These are phyloP conservation scores for Crotalus tigris DNA, from an alignment of 2,113 vertebrate species.

Conservation along the genomic window DNA sequence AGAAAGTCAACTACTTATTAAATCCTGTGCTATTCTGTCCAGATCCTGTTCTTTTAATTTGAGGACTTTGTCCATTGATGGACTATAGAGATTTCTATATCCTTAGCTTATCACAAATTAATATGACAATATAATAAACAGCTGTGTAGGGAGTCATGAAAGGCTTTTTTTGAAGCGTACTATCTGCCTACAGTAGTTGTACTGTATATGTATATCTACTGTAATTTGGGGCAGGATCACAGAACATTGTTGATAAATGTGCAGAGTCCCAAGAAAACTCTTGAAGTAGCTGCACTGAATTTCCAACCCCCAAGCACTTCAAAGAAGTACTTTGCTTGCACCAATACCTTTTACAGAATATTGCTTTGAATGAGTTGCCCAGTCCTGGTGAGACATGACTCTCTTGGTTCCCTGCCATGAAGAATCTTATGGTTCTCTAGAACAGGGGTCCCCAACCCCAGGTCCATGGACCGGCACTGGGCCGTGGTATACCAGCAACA, in stretches of 20 bases:
- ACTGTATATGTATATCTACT: not conserved
- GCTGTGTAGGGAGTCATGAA: not conserved
- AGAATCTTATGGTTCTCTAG: not conserved
- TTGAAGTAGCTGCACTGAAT: not conserved
- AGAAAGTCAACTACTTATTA: not conserved
- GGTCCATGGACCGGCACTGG: too few relatives aligned
- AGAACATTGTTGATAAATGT: not conserved
- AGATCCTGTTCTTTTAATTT: not conserved
- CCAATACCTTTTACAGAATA: not conserved
- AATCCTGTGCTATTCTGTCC: not conserved
- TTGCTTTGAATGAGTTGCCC: not conserved
- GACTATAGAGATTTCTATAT: not conserved
- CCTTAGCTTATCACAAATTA: not conserved
- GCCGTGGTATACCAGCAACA: too few relatives aligned
- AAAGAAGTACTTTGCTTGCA: not conserved
- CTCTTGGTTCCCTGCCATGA: not conserved
- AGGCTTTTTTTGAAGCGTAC: not conserved
- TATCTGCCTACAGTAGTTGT: not conserved
- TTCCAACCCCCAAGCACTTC: not conserved
- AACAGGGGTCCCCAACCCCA: too few relatives aligned
- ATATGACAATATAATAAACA: not conserved
- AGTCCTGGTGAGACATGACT: not conserved
- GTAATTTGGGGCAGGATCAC: not conserved
- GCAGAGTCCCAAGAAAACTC: not conserved
- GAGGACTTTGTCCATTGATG: not conserved